Conservation (phyloP, 2,113 vertebrate species). For the Vimba vimba region DNA sequence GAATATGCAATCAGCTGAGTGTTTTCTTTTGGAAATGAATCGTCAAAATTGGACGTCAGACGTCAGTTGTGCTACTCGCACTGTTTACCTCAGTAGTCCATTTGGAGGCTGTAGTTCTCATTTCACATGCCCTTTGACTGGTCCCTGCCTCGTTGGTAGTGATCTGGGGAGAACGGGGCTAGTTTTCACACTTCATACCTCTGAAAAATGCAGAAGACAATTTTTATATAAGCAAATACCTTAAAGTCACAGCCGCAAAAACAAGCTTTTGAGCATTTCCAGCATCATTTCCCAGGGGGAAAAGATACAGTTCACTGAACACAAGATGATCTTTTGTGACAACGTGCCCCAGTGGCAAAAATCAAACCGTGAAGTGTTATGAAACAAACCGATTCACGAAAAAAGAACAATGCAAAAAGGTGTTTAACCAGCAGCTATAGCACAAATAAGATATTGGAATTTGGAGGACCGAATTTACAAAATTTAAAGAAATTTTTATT, state of each 20-base stretch:
- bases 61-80: neutral
- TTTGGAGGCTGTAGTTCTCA: neutral
- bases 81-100: constrained; percentile 22
- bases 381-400: neutral
- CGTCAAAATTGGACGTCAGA: neutral
- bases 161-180: neutral
- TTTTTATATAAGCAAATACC: neutral
- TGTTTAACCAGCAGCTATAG: too few species aligned
- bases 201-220: neutral
- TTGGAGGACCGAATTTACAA: too few species aligned
- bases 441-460: too few species aligned
- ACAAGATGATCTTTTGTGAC: neutral
- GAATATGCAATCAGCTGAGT: constrained; percentile 15
- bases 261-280: neutral
- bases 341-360: neutral
- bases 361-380: neutral
- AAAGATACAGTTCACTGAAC: neutral
- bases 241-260: neutral
- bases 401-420: neutral
- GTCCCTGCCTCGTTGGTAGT: neutral
- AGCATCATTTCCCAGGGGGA: neutral
- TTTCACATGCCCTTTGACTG: neutral
- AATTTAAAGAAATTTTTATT: too few species aligned
- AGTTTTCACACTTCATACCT: neutral
- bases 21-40: constrained; percentile 38